Evolutionary conservation across 2,888 invertebrate genomes (phyloP), one percentile per base, ranked within the genome.

Genomic region (Creontiades dilutus): DNA sequence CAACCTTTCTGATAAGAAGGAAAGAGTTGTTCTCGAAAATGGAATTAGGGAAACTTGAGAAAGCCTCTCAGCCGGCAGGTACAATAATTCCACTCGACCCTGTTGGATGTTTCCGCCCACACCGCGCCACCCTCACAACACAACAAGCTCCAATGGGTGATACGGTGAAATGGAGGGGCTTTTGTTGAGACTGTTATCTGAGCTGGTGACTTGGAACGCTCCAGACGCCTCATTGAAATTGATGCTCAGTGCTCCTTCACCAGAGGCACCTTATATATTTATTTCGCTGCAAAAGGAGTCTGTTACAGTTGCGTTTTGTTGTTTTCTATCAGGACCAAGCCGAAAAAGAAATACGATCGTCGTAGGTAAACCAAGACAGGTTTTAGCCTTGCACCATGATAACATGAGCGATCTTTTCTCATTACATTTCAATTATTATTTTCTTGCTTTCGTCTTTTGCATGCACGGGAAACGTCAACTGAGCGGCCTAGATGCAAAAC

Each of bases 41-140:
- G 61, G 61, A 61, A 61, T 61, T 61, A 61, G 61, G 61, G 61
- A 61, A 61, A 61, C 61, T 61, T 61, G 61, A 61, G 61, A 61
- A 61, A 61, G 61, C 61, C 61, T 61, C 19, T 61, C 61, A 61
- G 52, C 52, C 9, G 61, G 61, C n/a, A 19, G 61, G 61, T 19
- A 61, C n/a, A 61, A 61, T 61, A 61, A 61, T 61, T 19, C 19
- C n/a, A 61, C 61, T 61, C 61, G n/a, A 19, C 61, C n/a, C 61
- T 19, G 61, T 19, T n/a, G 61, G 61, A 9, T 16, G 61, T 61
- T 61, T 61, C 9, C 61, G 14, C n/a, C 16, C n/a, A 4, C 61
- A 61, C 19, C 19, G 61, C 61, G 4, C 3, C 16, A n/a, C 9
- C 61, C 9, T n/a, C 61, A 61, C 61, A 61, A 61, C 61, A 61